Conservation (phyloP, 2,113 vertebrate genomes). For the Lophius piscatorius region DNA sequence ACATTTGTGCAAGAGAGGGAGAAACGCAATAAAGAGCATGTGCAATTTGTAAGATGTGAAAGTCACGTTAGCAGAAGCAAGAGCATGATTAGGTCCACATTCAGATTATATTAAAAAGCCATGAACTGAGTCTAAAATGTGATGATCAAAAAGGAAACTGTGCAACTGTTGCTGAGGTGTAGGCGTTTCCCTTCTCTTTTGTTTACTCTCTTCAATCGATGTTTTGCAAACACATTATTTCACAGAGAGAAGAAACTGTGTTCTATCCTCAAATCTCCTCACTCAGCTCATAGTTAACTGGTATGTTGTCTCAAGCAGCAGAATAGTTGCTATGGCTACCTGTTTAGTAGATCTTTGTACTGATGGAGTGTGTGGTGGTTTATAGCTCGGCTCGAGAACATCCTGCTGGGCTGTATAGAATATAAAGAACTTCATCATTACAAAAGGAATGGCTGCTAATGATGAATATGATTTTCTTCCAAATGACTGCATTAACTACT, state of each 20-base stretch:
- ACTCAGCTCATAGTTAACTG: neutral
- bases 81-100: too few species aligned
- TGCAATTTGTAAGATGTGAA: too few species aligned
- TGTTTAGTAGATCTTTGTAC: neutral
- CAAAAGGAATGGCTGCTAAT: neutral
- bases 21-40: too few species aligned
- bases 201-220: too few species aligned
- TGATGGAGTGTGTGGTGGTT: neutral
- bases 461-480: neutral
- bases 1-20: too few species aligned
- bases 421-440: too few species aligned
- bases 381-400: neutral
- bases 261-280: neutral
- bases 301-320: neutral
- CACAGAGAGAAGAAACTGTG: too few species aligned
- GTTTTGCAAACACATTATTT: neutral
- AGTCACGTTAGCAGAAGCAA: too few species aligned
- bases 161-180: neutral
- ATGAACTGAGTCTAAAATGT: neutral
- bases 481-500: neutral
- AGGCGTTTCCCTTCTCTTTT: neutral
- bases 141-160: neutral
- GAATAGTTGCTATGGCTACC: conserved; percentile 4
- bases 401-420: neutral
- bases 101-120: too few species aligned